Base-by-base conservation (phyloP, 2,797 vertebrate species). In the Galagoides demidoff region DNA sequence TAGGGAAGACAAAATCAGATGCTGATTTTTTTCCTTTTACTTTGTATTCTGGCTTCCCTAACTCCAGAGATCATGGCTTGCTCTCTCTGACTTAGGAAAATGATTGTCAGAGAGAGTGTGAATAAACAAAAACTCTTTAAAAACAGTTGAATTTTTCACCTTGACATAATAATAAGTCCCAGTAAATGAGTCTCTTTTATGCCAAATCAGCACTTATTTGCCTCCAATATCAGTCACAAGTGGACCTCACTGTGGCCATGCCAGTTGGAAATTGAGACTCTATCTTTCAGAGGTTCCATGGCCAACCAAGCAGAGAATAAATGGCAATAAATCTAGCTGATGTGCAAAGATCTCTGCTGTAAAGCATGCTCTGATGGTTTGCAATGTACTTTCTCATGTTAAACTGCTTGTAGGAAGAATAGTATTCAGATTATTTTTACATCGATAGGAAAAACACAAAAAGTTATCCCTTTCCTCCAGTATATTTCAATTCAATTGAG, bases 251-350 rank as follows among this genome's bases (percentile, higher is more conserved):
- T 3, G 3, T 27, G n/a, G 34, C 27, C 37, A 31, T 0, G 19
- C 27, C 77, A 63, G 29, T 70, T 52, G 52, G 37, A 88, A 4
- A 25, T 6, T 2, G 52, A 71, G 37, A 27, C 8, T 59, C 1
- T 4, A 39, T 39, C 16, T 34, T 45, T 3, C 2, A 31, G 43
- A 79, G 1, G 17, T 45, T 4, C 19, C 2, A 8, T 0, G 7
- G 3, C 23, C 61, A 2, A 23, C 13, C 71, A 52, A 74, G n/a
- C 2, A 61, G 31, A 70, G 79, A 71, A 70, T 8, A 78, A 61
- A 66, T 16, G 57, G 22, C 25, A 19, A 19, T 9, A 78, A 52
- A 74, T 74, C 6, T 59, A 31, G 1, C 8, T 45, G 8, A 64
- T 59, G 7, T 17, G n/a, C 16, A 76, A 74, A 68, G 22, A 52